Evolutionary conservation across 2,888 invertebrate species (phyloP), one percentile per base, ranked within the genome.

Genomic region (Subacronicta megacephala): DNA sequence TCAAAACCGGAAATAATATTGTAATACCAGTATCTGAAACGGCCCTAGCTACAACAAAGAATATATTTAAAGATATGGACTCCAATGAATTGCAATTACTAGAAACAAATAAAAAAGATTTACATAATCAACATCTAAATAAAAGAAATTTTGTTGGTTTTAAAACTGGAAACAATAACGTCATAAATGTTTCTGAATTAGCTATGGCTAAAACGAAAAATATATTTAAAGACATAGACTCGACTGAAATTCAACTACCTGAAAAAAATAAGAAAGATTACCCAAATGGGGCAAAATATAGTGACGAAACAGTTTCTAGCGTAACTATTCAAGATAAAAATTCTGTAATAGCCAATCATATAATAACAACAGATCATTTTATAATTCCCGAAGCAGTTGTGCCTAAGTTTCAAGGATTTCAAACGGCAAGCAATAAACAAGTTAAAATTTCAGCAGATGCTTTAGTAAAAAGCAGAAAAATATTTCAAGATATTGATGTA

Each of bases 381-480:
- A 29, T 41, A 18, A 35, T 45, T 7, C 33, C 17, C 18, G 47
- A 13, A 31, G 33, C n/a, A 10, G 16, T 7, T 23, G n/a, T 40
- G 10, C 6, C 41, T 7, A 64, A 40, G 16, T 69, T 64, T 42
- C 38, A 54, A 50, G 62, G 88, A 75, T 90, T 92, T 64, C 75
- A 83, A 74, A 92, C 87, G 4, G 88, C 87, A 3, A 85, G 65
- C 67, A 89, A 90, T 29, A 84, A 83, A 54, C 49, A 64, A 35
- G 69, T 83, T 0, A 38, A 51, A 40, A 55, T 85, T 38, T 84
- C 85, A 7, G 72, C 85, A 62, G 68, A 84, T 54, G 75, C 84
- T 12, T 63, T 90, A 16, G 53, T 78, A 26, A 84, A 83, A 74
- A 86, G 84, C 13, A 78, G 60, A 63, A 66, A 75, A 17, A 37